phyloP scores from a whole-genome alignment of 2,113 vertebrate genomes.

The Calyptommatus sinebrachiatus region DNA sequence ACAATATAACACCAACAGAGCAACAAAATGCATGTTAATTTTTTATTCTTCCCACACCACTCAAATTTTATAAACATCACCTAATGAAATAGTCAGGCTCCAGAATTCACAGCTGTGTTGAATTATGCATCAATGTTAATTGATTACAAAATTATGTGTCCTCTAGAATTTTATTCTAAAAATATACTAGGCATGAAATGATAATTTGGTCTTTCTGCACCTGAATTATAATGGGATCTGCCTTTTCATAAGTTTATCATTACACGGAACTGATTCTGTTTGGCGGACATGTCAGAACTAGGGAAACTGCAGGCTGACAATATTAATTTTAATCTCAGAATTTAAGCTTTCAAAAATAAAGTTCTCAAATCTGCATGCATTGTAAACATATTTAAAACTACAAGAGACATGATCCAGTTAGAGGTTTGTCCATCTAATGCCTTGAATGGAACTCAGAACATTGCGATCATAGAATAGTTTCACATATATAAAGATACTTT shows the following conservation, averaged over 20 bases:
- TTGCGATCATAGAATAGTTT: too few relatives aligned
- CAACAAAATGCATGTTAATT: not conserved
- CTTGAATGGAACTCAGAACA: too few relatives aligned
- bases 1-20: slow-evolving; percentile 10
- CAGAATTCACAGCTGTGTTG: slow-evolving; percentile 14
- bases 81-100: not conserved
- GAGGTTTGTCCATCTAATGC: not conserved
- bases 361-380: not conserved
- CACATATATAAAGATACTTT: too few relatives aligned
- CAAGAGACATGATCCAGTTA: not conserved
- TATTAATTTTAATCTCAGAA: not conserved
- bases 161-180: slow-evolving; percentile 14
- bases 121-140: slow-evolving; percentile 26
- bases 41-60: not conserved
- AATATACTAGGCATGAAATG: slow-evolving; percentile 13
- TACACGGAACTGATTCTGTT: not conserved
- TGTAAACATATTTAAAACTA: not conserved
- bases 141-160: slow-evolving; percentile 19
- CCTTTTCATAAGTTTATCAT: not conserved
- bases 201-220: not conserved
- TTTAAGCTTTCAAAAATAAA: not conserved
- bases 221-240: not conserved
- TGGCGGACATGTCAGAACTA: not conserved
- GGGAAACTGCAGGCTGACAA: not conserved
- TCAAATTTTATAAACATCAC: slow-evolving; percentile 9